phyloP scores from a whole-genome alignment of 2,888 invertebrate species.

The Synanthedon formicaeformis region DNA sequence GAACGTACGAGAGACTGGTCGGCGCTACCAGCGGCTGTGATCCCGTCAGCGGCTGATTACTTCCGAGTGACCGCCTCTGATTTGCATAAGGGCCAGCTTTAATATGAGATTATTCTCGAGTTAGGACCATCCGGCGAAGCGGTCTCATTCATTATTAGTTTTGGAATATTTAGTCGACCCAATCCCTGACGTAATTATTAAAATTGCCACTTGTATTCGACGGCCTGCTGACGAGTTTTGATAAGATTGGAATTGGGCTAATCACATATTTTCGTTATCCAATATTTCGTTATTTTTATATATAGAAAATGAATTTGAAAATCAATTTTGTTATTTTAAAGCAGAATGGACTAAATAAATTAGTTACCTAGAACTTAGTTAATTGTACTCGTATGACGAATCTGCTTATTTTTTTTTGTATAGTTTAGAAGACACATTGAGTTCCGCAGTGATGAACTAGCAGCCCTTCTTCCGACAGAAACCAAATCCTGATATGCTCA shows the following conservation, averaged over 20 bases:
- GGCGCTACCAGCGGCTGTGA: conserved; percentile 15
- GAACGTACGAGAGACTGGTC: conserved; percentile 2
- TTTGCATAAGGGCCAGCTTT: conserved; percentile 65
- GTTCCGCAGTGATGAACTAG: no score
- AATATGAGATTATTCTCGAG: conserved; percentile 64
- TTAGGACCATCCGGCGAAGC: conserved; percentile 39
- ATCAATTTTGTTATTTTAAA: no score
- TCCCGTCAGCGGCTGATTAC: conserved; percentile 40
- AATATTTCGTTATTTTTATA: no score
- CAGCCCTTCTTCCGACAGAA: no score
- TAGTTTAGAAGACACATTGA: no score
- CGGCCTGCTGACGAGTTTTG: conserved; percentile 27
- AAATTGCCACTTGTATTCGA: conserved; percentile 34
- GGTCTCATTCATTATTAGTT: conserved; percentile 58
- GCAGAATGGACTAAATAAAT: no score
- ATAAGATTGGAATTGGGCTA: conserved; percentile 9
- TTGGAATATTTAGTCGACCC: conserved; percentile 54
- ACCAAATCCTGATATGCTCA: no score
- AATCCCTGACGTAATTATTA: conserved; percentile 39
- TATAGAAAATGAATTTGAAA: no score
- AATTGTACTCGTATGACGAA: no score
- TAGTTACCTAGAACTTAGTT: no score
- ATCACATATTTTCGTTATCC: no score
- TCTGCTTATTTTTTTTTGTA: no score
- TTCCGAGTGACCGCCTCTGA: conserved; percentile 64